phyloP scores from a whole-genome alignment of 2,113 vertebrate species.

The Elgaria multicarinata region DNA sequence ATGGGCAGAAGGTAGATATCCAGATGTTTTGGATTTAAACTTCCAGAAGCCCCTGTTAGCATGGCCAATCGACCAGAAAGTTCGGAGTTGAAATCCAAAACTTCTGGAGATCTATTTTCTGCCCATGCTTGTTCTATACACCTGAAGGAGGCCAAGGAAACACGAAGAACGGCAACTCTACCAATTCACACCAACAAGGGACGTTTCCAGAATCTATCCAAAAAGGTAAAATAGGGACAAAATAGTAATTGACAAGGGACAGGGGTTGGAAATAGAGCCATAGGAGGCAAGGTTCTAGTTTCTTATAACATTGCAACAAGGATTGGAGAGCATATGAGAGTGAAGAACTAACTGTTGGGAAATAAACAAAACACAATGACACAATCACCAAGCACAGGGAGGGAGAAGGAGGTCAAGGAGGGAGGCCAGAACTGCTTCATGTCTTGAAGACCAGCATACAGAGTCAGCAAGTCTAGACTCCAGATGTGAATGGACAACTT shows the following conservation, averaged over 20 bases:
- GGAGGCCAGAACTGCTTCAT: conserved; percentile 59
- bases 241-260: no score
- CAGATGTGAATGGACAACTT: conserved; percentile 81
- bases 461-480: conserved; percentile 88
- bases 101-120: no score
- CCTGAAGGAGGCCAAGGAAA: no score
- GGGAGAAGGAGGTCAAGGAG: conserved; percentile 50
- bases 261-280: background rate
- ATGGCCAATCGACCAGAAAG: background rate
- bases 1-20: background rate
- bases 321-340: conserved; percentile 50
- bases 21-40: background rate
- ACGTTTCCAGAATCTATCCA: no score
- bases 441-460: conserved; percentile 68
- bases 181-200: no score
- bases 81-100: background rate
- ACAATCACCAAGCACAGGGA: conserved; percentile 28
- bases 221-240: no score
- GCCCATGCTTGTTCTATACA: no score
- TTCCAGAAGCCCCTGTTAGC: background rate
- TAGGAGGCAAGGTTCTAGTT: background rate
- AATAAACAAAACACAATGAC: conserved; percentile 55
- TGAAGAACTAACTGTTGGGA: conserved; percentile 54
- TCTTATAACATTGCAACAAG: background rate
- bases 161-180: no score